Conservation (phyloP, 1,140 invertebrate genomes). For the Drosophila ogumai region DNA sequence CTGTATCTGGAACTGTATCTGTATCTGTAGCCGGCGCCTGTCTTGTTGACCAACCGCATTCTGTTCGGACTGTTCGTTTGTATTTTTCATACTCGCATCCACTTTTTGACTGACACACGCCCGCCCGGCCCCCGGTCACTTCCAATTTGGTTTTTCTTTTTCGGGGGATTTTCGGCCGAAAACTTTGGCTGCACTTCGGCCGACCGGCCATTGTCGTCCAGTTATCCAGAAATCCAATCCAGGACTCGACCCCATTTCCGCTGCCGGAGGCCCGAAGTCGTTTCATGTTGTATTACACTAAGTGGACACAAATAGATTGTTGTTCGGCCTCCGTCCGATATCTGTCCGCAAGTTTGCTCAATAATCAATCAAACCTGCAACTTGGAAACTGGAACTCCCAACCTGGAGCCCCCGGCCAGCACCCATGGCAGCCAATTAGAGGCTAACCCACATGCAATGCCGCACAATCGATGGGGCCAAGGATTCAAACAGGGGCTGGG, state of each 20-base stretch:
- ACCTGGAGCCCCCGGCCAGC: slow-evolving; percentile 18
- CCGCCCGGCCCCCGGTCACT: slow-evolving; percentile 59
- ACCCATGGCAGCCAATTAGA: slow-evolving; percentile 61
- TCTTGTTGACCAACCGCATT: slow-evolving; percentile 79
- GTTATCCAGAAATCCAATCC: slow-evolving; percentile 10
- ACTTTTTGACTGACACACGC: slow-evolving; percentile 57
- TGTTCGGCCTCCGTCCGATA: slow-evolving; percentile 40
- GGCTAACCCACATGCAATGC: slow-evolving; percentile 62
- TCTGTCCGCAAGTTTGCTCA: slow-evolving; percentile 81
- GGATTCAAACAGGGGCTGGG: slow-evolving; percentile 18
- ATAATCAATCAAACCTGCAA: slow-evolving; percentile 82
- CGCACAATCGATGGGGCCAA: slow-evolving; percentile 31
- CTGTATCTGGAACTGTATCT: slow-evolving; percentile 13
- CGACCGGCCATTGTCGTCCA: slow-evolving; percentile 12
- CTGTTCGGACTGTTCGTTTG: slow-evolving; percentile 68
- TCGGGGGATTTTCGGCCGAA: slow-evolving; percentile 55
- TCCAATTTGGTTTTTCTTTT: slow-evolving; percentile 79
- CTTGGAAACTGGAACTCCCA: slow-evolving; percentile 9
- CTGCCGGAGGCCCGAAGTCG: slow-evolving; percentile 19
- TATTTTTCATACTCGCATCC: slow-evolving; percentile 74
- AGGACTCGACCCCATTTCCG: slow-evolving; percentile 46
- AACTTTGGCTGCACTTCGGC: slow-evolving; percentile 50
- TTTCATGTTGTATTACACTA: slow-evolving; percentile 73
- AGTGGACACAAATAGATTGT: slow-evolving; percentile 83
- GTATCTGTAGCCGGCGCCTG: slow-evolving; percentile 32